These are phyloP conservation scores for Stomatorhinus walkeri DNA, from an alignment of 2,797 vertebrate species.

Conservation along the genomic window DNA sequence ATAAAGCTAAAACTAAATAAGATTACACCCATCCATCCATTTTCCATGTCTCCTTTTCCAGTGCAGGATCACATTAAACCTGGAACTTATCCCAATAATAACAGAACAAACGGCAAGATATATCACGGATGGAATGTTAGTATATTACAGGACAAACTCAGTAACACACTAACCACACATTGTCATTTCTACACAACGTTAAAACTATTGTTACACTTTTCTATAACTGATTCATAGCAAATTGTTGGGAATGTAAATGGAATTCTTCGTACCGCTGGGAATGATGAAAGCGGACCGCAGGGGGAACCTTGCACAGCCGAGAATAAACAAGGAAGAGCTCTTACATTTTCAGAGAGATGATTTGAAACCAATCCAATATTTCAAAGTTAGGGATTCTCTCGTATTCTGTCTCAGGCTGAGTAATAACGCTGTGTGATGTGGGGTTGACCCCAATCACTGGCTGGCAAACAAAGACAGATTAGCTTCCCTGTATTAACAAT, in stretches of 20 bases:
- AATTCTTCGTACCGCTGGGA: not conserved
- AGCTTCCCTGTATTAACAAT: not conserved
- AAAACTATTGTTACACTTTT: not conserved
- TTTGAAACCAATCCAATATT: conserved; percentile 8
- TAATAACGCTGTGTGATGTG: not conserved
- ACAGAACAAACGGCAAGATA: not conserved
- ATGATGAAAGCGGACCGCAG: not conserved
- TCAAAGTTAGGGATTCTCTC: not conserved
- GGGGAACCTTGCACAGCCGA: not conserved
- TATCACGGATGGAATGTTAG: not conserved
- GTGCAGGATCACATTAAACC: not conserved
- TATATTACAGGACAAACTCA: not conserved
- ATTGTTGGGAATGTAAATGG: not conserved
- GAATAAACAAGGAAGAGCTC: not conserved
- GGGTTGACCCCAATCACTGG: not conserved
- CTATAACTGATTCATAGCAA: not conserved
- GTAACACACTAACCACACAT: not conserved
- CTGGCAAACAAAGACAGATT: conserved; percentile 10
- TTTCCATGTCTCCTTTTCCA: not conserved
- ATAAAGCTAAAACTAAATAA: not conserved
- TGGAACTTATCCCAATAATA: not conserved
- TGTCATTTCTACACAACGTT: not conserved
- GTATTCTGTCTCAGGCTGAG: not conserved
- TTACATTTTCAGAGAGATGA: not conserved
- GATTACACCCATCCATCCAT: not conserved